These are phyloP conservation scores for Spongia lamella DNA, from an alignment of 37 sponge, comb jelly and placozoan genomes.

Conservation along the genomic window DNA sequence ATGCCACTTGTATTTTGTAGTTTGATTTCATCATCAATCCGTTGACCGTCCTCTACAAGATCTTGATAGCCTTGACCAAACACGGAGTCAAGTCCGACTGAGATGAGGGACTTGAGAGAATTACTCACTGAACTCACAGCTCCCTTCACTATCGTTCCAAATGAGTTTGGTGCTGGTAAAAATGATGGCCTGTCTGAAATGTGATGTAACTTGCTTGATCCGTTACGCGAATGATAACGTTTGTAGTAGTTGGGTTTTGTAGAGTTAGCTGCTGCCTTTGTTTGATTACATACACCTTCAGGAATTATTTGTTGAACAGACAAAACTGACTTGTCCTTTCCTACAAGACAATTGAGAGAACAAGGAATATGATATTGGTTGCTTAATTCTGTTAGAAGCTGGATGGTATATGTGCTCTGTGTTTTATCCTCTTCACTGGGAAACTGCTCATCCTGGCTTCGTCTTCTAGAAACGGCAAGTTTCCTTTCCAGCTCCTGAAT, in stretches of 20 bases:
- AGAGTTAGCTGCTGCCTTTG: too few relatives aligned
- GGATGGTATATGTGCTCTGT: neutral
- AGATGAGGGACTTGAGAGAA: constrained; percentile 30
- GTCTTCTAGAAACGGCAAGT: too few relatives aligned
- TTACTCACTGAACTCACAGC: constrained; percentile 36
- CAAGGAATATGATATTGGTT: constrained; percentile 25
- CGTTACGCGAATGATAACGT: neutral
- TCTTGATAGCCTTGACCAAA: neutral
- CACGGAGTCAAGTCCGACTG: constrained; percentile 14
- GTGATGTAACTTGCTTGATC: too few relatives aligned
- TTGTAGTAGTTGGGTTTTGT: neutral
- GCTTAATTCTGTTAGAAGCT: constrained; percentile 29
- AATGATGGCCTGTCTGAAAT: neutral
- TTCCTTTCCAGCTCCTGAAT: too few relatives aligned
- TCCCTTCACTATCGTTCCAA: constrained; percentile 23
- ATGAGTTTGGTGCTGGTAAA: neutral
- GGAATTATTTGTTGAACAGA: too few relatives aligned
- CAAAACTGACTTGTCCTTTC: too few relatives aligned
- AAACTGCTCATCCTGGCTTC: too few relatives aligned
- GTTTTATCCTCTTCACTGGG: neutral
- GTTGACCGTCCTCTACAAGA: constrained; percentile 32
- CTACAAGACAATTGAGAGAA: constrained; percentile 22
- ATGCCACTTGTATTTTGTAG: constrained; percentile 16
- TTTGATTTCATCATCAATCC: constrained; percentile 54
- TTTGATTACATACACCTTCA: too few relatives aligned